These are phyloP conservation scores for Cryptocephalus primarius DNA, from an alignment of 2,888 invertebrate genomes.

Conservation along the genomic window DNA sequence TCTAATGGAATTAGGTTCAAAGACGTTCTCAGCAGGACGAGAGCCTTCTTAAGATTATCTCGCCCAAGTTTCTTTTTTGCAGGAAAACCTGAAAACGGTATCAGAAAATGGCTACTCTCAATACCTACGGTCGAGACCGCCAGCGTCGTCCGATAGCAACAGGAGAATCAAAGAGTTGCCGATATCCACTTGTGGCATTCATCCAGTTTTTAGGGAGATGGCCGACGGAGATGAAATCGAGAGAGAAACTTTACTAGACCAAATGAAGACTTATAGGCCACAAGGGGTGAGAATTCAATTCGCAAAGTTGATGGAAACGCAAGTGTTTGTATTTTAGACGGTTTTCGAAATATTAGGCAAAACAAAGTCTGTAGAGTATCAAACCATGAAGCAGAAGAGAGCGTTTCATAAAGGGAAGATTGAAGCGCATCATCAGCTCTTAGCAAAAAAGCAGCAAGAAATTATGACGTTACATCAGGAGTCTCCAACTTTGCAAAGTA, in stretches of 20 bases:
- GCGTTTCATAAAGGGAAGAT: conserved; percentile 55
- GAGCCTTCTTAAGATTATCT: too few relatives aligned
- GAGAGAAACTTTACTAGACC: conserved; percentile 43
- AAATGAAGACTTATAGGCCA: conserved; percentile 67
- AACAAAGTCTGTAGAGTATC: conserved; percentile 63
- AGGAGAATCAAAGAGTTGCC: conserved; percentile 67
- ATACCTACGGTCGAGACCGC: conserved; percentile 77
- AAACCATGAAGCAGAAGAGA: conserved; percentile 83
- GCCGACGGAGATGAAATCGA: conserved; percentile 30
- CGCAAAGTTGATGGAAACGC: background rate
- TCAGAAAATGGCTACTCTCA: conserved; percentile 85
- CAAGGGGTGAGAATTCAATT: conserved; percentile 47
- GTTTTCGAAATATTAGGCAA: conserved; percentile 86
- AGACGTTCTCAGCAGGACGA: too few relatives aligned
- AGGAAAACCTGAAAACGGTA: conserved; percentile 58
- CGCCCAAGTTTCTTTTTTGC: conserved; percentile 2
- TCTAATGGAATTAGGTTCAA: too few relatives aligned
- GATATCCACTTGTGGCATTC: conserved; percentile 45
- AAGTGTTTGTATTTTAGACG: conserved; percentile 50
- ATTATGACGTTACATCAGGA: background rate
- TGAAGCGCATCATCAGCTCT: conserved; percentile 34
- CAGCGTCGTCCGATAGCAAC: conserved; percentile 82
- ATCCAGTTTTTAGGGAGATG: conserved; percentile 49
- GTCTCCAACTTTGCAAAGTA: conserved; percentile 26
- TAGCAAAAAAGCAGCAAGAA: conserved; percentile 30